These are phyloP conservation scores for Lycodopsis pacificus DNA, from an alignment of 2,797 vertebrate species.

Conservation along the genomic window DNA sequence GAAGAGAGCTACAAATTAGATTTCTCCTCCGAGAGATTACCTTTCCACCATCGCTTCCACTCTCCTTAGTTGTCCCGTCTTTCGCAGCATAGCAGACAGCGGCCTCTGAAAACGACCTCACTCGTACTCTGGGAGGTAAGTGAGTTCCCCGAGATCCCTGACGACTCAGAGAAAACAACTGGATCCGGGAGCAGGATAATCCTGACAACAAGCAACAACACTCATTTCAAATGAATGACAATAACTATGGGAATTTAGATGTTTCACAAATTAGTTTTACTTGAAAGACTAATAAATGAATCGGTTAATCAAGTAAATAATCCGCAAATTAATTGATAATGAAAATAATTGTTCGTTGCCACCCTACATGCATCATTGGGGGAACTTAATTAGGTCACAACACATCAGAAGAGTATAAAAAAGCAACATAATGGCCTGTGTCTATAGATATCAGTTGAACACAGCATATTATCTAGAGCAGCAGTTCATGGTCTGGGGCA, in stretches of 20 bases:
- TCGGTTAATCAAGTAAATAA: background rate
- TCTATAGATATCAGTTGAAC: background rate
- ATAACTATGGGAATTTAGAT: background rate
- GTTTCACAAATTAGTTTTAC: background rate
- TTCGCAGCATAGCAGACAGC: slow-evolving; percentile 92
- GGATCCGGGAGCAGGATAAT: slow-evolving; percentile 86
- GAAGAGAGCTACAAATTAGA: background rate
- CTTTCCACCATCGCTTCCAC: slow-evolving; percentile 91
- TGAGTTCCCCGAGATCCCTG: slow-evolving; percentile 85
- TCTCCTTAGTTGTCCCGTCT: slow-evolving; percentile 91
- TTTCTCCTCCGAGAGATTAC: slow-evolving; percentile 70
- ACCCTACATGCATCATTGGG: no score
- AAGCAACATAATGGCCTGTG: background rate
- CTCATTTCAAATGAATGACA: background rate
- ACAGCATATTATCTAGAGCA: background rate
- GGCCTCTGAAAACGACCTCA: slow-evolving; percentile 91
- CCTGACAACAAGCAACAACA: slow-evolving; percentile 77
- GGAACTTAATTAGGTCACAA: background rate
- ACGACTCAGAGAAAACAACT: slow-evolving; percentile 88
- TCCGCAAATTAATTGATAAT: background rate
- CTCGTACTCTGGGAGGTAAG: slow-evolving; percentile 80
- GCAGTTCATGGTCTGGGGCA: background rate
- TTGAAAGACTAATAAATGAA: background rate
- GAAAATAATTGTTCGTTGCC: background rate
- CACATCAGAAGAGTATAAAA: background rate